Evolutionary conservation across 2,113 vertebrate species (phyloP), one percentile per base, ranked within the genome.

Genomic region (Pachypanchax playfairii): DNA sequence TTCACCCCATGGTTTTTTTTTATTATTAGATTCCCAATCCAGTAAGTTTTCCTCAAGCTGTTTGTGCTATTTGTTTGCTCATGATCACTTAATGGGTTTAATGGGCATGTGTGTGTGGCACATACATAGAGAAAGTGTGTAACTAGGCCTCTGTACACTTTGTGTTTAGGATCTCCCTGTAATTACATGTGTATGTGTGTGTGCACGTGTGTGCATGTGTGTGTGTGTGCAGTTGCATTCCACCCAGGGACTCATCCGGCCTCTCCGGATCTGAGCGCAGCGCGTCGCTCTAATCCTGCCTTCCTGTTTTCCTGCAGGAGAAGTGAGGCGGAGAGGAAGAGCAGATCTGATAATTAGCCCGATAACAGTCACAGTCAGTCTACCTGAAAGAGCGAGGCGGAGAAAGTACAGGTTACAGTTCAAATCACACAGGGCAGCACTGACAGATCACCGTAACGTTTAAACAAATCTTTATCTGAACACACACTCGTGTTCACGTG

Each of bases 231-330:
- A 42, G 17, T 42, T 22, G 44, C 76, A 84, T 87, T 87, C 85
- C 79, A 66, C 44, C 65, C 55, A 1, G 73, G 54, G 78, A 65
- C 75, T 85, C 82, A 68, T 83, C 85, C 56, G 84, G 77, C 65
- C 80, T 73, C 86, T 89, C 89, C 86, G 90, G 89, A 90, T 89
- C 88, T 90, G 75, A 60, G 87, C 70, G 50, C 86, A 75, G 85
- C 44, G 73, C 79, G 71, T 77, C 82, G 53, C 82, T 86, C 87
- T 92, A 92, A 91, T 92, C 90, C 89, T 71, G 66, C 73, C 86
- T 92, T 91, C 91, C 91, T 91, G 91, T 89, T 90, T 90, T 88
- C 77, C 87, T 75, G 82, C 80, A 80, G 70, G 75, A 79, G 73
- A 67, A 84, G 76, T 76, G 81, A 89, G 77, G 85, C 81, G 77